Base-by-base conservation (phyloP, 92 coral and sea anemone genomes). In the Epizoanthus illoricatus region DNA sequence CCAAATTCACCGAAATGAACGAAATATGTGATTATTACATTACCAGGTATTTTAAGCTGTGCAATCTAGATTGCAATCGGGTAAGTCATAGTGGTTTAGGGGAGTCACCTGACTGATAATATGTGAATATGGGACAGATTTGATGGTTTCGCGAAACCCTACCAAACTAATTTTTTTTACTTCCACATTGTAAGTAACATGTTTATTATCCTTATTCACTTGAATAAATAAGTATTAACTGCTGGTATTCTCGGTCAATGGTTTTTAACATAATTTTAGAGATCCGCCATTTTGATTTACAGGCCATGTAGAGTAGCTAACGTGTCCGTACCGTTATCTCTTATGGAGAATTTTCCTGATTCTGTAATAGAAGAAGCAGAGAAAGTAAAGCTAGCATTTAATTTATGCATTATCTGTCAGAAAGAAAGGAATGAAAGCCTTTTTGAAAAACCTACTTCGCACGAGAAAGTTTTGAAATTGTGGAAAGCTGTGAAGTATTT, bases 371-470 rank as follows among this genome's bases (percentile, higher is more conserved):
- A 24, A 67, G 39, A 67, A 67, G 73, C 73, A 20, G 7, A 67
- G 73, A 3, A 67, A 28, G 39, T 67, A 17, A 67, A 24, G 81
- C 56, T 40, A 21, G 18, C n/a, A 28, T 17, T 20, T 55, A 23
- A 69, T 39, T 69, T 71, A 62, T 86, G 89, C 58, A 54, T 89
- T 49, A 85, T 86, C 33, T 89, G 87, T 63, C 87, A 86, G 57
- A 57, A 61, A 21, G 80, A 65, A 65, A 81, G 70, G 52, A 69
- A 75, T 63, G 92, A 89, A 66, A 64, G 62, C 55, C 88, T 85
- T 75, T 86, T 80, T 36, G 52, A 85, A 20, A 85, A 75, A 52
- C 87, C 87, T 9, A 73, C 80, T 74, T 85, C 89, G 4, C 83
- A 85, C 59, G 89, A 85, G 62, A 89, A 81, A 65, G 58, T 85